A percentile compares a stretch with the other conserved stretches of the same genome.
phyloP scores from a whole-genome alignment of 2,797 vertebrate species.

The Erpetoichthys calabaricus region DNA sequence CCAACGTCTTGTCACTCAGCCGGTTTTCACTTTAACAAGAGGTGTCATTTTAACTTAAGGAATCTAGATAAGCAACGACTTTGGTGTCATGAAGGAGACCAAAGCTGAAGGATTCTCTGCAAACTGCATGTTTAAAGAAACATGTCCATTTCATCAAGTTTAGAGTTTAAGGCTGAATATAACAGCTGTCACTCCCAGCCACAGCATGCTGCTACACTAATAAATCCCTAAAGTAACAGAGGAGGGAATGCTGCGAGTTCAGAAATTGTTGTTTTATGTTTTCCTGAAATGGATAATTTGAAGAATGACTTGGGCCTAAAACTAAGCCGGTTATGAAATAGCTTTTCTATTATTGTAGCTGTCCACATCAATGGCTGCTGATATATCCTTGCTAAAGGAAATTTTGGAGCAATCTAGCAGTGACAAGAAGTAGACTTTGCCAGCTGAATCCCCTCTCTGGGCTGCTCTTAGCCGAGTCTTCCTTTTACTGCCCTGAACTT shows the following conservation, averaged over 20 bases:
- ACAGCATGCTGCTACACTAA: constrained; percentile 4
- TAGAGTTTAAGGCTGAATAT: not conserved
- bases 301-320: not conserved
- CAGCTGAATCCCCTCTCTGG: constrained; percentile 5
- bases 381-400: not conserved
- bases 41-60: constrained; percentile 24
- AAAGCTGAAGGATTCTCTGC: constrained; percentile 13
- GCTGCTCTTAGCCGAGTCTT: not conserved
- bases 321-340: not conserved
- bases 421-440: not conserved
- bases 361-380: not conserved
- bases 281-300: constrained; percentile 1
- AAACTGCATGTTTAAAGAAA: constrained; percentile 5
- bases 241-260: not conserved
- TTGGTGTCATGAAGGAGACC: constrained; percentile 22
- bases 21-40: constrained; percentile 31
- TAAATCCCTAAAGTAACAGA: constrained; percentile 3
- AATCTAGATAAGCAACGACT: constrained; percentile 28
- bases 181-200: constrained; percentile 14
- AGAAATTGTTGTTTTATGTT: not conserved
- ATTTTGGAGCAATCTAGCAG: not conserved
- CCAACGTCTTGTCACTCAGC: constrained; percentile 20
- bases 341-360: constrained; percentile 3
- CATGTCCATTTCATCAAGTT: not conserved
- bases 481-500: constrained; percentile 5